Evolutionary conservation across 2,888 invertebrate species (phyloP).

Genomic region (Cephus runcator): DNA sequence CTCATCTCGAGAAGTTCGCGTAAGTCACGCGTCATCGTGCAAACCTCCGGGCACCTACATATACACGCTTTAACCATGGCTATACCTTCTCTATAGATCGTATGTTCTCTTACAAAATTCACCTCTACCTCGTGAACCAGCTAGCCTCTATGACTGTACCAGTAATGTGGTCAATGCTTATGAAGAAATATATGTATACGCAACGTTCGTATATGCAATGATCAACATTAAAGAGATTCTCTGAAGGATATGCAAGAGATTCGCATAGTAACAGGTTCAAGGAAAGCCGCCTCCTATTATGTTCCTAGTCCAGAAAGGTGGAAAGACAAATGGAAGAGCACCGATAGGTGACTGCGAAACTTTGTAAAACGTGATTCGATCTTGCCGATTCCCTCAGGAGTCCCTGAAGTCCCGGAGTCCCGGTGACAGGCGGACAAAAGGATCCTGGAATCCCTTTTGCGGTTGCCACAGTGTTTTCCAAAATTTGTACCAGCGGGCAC

Average conservation of each 20-base stretch:
- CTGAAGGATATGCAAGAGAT: not conserved
- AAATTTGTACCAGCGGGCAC: conserved; percentile 54
- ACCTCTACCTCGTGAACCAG: not conserved
- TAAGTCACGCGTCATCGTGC: conserved; percentile 40
- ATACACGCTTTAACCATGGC: not conserved
- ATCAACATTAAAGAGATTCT: not conserved
- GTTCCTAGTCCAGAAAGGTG: not conserved
- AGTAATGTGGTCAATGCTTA: not conserved
- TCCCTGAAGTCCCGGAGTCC: conserved; percentile 19
- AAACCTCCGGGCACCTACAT: conserved; percentile 12
- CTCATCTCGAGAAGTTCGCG: conserved; percentile 22
- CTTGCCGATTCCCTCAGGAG: conserved; percentile 5
- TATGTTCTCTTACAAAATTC: not conserved
- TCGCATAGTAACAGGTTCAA: not conserved
- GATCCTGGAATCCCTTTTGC: conserved; percentile 41
- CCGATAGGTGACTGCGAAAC: conserved; percentile 1
- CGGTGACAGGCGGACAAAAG: conserved; percentile 60
- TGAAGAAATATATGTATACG: not conserved
- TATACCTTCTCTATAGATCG: not conserved
- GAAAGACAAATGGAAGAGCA: not conserved
- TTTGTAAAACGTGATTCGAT: conserved; percentile 21
- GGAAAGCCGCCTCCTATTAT: not conserved
- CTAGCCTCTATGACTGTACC: not conserved
- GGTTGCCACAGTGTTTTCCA: conserved; percentile 55
- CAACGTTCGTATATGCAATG: not conserved